Evolutionary conservation across 1,140 invertebrate species (phyloP).

Genomic region (Elysia chlorotica): DNA sequence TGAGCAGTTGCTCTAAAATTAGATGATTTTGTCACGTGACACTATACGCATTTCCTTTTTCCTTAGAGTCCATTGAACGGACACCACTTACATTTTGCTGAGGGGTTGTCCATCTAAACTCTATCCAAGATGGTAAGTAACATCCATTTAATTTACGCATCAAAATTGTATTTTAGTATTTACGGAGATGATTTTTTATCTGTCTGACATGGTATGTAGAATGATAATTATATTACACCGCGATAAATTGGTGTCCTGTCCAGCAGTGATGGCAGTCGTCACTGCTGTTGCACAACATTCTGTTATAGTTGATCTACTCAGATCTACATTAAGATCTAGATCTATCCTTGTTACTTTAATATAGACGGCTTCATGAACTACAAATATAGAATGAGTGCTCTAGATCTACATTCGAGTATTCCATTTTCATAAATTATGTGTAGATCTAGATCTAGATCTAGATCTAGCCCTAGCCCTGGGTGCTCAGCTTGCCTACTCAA

Average conservation of each 20-base stretch:
- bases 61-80: conserved; percentile 36
- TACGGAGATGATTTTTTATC: not conserved
- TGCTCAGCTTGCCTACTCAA: no score
- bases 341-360: no score
- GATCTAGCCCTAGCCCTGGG: no score
- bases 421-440: not conserved
- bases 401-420: no score
- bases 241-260: not conserved
- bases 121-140: conserved; percentile 54
- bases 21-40: no score
- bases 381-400: no score
- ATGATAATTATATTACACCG: not conserved
- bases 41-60: no score
- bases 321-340: no score
- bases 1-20: no score
- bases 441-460: no score
- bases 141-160: conserved; percentile 25
- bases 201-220: no score
- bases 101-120: conserved; percentile 36
- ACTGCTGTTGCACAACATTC: not conserved
- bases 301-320: not conserved
- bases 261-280: not conserved
- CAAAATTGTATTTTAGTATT: not conserved
- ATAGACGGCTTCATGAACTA: no score
- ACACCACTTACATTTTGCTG: conserved; percentile 25